Evolutionary conservation across 2,797 vertebrate genomes (phyloP), one percentile per base, ranked within the genome.

Genomic region (Semotilus atromaculatus): DNA sequence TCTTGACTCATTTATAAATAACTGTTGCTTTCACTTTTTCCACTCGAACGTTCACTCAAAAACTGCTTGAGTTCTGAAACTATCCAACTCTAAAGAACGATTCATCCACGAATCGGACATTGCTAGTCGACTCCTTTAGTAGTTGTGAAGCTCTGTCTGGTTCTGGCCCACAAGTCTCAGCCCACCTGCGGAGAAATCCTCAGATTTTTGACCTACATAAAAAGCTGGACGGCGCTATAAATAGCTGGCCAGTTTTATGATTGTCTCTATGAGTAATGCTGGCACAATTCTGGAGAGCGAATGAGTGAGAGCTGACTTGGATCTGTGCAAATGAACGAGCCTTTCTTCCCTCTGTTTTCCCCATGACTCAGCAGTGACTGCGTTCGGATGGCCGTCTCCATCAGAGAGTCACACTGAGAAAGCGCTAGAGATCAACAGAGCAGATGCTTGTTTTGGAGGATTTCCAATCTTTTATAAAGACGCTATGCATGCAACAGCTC

Each of bases 181-280:
- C 67, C 76, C 40, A 67, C 89, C 83, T 83, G 88, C 48, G 5
- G 80, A 87, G 48, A 80, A 87, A 86, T 70, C 81, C 89, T 88
- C 86, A 36, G 84, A 90, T 92, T 93, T 88, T 89, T 95, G 94
- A 93, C 94, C 94, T 92, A 95, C 90, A 93, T 94, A 92, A 91
- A 71, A 89, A 67, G 83, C 89, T 84, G 90, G 90, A 91, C 84
- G 84, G 67, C 75, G 90, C 90, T 94, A 95, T 93, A 94, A 92
- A 93, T 94, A 95, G 92, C 58, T 16, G 0, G 85, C 83, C 88
- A 89, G 89, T 92, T 93, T 93, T 92, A 89, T 77, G 89, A 91
- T 91, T 31, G 38, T 90, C 85, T 83, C 81, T 83, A 86, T 31
- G 55, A 29, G 71, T 70, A 79, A 87, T 70, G 40, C 55, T 40